Conservation (phyloP, 2,888 invertebrate genomes). For the Lepidochitona cinerea region DNA sequence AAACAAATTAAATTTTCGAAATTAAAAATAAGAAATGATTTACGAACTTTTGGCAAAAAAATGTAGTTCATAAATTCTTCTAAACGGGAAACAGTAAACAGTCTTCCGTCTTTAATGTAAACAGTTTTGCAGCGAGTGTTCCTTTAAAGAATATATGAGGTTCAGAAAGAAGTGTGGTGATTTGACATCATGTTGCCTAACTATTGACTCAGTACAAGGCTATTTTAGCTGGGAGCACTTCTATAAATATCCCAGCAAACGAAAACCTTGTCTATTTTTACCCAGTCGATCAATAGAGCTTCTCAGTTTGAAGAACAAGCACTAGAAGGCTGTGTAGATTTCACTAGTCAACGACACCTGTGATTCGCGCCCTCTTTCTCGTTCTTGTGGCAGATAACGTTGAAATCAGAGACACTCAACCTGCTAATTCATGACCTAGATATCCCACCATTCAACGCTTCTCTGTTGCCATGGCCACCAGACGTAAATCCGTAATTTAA, state of each 20-base stretch:
- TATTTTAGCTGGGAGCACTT: constrained; percentile 23
- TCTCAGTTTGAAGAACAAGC: neutral
- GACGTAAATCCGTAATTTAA: neutral
- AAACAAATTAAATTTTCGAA: no score
- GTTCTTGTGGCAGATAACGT: no score
- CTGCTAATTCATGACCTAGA: neutral
- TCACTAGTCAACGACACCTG: neutral
- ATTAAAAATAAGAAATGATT: no score
- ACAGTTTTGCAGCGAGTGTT: no score
- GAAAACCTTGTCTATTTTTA: constrained; percentile 17
- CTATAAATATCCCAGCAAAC: constrained; percentile 15
- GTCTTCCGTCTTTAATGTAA: no score
- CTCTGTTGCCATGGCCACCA: neutral
- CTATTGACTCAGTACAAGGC: constrained; percentile 26
- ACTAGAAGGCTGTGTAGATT: neutral
- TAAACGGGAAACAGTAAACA: no score
- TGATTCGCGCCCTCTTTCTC: neutral
- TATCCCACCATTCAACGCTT: neutral
- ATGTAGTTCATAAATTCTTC: no score
- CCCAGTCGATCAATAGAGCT: constrained; percentile 10
- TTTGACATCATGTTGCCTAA: neutral
- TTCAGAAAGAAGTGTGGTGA: neutral
- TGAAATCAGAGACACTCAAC: no score
- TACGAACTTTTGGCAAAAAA: no score
- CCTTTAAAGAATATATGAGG: no score